Evolutionary conservation across 2,797 vertebrate species (phyloP).

Genomic region (Otolemur crassicaudatus): DNA sequence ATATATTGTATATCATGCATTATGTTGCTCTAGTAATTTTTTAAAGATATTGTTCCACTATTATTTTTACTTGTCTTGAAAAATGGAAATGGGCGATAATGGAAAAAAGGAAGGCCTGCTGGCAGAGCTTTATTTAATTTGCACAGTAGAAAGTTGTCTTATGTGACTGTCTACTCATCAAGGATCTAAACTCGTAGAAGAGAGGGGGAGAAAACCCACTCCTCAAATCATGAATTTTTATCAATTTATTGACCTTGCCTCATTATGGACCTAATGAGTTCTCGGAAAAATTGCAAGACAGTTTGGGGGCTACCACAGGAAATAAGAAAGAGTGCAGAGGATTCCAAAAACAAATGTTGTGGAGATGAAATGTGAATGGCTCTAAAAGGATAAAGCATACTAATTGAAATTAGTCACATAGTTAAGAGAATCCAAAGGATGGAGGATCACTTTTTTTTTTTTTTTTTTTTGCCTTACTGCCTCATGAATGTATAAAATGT

Average conservation of each 20-base stretch:
- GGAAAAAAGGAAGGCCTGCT: conserved; percentile 5
- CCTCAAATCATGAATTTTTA: not conserved
- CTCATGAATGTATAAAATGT: conserved; percentile 90
- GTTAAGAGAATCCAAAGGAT: conserved; percentile 87
- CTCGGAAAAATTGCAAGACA: conserved; percentile 62
- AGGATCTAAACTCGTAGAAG: not conserved
- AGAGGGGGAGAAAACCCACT: not conserved
- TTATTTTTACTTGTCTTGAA: conserved; percentile 72
- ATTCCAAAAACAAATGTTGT: conserved; percentile 81
- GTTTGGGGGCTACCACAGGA: conserved; percentile 78
- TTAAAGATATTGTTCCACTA: conserved; percentile 61
- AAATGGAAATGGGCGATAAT: conserved; percentile 57
- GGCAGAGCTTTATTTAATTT: conserved; percentile 50
- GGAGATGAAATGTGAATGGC: conserved; percentile 82
- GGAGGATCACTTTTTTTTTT: conserved; percentile 84
- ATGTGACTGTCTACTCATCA: not conserved
- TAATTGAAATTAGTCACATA: conserved; percentile 89
- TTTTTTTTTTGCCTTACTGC: conserved; percentile 86
- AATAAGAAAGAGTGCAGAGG: conserved; percentile 73
- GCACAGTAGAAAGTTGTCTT: not conserved
- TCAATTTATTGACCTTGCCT: not conserved
- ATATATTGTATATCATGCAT: conserved; percentile 73
- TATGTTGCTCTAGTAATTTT: conserved; percentile 74
- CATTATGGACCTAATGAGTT: accelerated
- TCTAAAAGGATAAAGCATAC: conserved; percentile 85